Evolutionary conservation across 1,140 invertebrate species (phyloP).

Genomic region (Scaptomyza graminum): DNA sequence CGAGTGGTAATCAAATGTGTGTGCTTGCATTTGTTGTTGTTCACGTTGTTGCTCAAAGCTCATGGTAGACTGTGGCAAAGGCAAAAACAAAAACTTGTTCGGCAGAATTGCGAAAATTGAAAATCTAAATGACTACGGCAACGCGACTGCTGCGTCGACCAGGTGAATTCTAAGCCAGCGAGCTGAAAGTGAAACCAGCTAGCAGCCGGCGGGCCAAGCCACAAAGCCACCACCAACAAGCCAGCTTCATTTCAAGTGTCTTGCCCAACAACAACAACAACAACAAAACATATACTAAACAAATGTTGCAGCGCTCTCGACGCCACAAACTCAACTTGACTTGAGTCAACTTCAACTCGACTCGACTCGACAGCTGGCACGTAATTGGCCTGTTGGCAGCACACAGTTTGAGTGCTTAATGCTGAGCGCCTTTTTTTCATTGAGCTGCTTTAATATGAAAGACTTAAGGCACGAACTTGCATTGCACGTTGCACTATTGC

Average conservation of each 20-base stretch:
- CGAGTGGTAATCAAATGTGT: constrained; percentile 57
- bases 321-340: constrained; percentile 12
- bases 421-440: constrained; percentile 44
- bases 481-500: constrained; percentile 46
- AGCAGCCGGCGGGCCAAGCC: constrained; percentile 25
- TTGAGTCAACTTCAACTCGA: background rate
- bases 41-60: constrained; percentile 34
- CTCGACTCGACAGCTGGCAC: constrained; percentile 41
- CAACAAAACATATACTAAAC: constrained; percentile 7
- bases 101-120: constrained; percentile 74
- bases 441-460: constrained; percentile 55
- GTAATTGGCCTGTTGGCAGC: constrained; percentile 56
- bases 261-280: constrained; percentile 59
- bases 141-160: constrained; percentile 25
- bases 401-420: constrained; percentile 42
- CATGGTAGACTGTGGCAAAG: constrained; percentile 23
- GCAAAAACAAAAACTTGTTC: constrained; percentile 67
- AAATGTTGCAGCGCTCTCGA: constrained; percentile 17
- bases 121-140: constrained; percentile 50
- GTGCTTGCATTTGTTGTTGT: constrained; percentile 29
- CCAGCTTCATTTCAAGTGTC: constrained; percentile 34
- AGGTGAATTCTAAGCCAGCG: constrained; percentile 69
- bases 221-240: constrained; percentile 26
- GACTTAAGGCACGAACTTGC: constrained; percentile 80
- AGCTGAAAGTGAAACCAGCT: constrained; percentile 71